A percentile compares a stretch with the other conserved stretches of the same genome.
These are phyloP conservation scores for Rhynchomys soricoides DNA, from an alignment of 2,113 vertebrate genomes.

Conservation along the genomic window DNA sequence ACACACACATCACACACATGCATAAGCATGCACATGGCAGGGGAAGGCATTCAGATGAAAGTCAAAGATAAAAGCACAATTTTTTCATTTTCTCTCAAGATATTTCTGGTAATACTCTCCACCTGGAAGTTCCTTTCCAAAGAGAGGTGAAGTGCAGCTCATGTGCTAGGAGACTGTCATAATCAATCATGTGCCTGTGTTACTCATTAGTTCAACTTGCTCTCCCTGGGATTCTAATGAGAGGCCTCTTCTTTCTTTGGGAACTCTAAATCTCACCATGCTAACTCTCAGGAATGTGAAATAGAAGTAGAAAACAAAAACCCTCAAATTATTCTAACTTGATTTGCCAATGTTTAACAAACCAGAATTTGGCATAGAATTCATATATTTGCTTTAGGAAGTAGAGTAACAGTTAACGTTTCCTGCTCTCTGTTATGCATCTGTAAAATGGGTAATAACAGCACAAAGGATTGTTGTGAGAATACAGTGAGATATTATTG, in stretches of 20 bases:
- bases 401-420: not conserved
- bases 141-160: not conserved
- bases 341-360: slow-evolving; percentile 23
- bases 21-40: not conserved
- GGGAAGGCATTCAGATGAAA: not conserved
- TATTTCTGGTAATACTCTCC: not conserved
- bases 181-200: slow-evolving; percentile 36
- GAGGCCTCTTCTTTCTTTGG: not conserved
- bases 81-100: not conserved
- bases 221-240: slow-evolving; percentile 36
- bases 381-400: not conserved
- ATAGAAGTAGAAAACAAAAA: not conserved
- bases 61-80: not conserved
- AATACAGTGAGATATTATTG: not conserved
- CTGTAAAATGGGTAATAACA: not conserved
- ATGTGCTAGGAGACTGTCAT: slow-evolving; percentile 34
- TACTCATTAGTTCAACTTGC: slow-evolving; percentile 34
- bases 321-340: not conserved
- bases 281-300: slow-evolving; percentile 6
- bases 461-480: not conserved
- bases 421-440: not conserved
- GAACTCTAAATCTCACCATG: slow-evolving; percentile 35
- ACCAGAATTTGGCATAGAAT: not conserved
- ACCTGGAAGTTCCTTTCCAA: slow-evolving; percentile 53
- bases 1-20: not conserved